Percentiles rank a stretch among this genome's conserved stretches.
phyloP scores from a whole-genome alignment of 1,140 invertebrate genomes.

The Laupala kohalensis region DNA sequence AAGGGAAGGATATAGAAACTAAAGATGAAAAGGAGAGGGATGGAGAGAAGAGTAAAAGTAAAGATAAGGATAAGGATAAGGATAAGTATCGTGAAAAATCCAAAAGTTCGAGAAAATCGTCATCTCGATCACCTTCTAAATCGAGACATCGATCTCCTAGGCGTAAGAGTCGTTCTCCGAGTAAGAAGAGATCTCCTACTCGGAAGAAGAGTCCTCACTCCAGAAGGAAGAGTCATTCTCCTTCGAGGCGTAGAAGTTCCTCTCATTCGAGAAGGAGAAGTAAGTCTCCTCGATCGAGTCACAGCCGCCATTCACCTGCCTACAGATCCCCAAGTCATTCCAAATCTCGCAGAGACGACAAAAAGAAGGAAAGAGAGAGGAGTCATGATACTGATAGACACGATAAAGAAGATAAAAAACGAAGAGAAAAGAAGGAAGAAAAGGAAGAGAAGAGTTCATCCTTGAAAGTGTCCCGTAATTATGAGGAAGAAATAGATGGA shows the following conservation, averaged over 20 bases:
- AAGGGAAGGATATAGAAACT: slow-evolving; percentile 15
- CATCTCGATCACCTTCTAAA: slow-evolving; percentile 14
- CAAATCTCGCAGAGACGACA: slow-evolving; percentile 19
- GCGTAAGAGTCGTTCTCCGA: slow-evolving; percentile 27
- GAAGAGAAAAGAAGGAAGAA: slow-evolving; percentile 19
- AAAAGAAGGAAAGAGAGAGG: slow-evolving; percentile 24
- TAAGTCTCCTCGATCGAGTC: slow-evolving; percentile 23
- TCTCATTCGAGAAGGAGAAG: slow-evolving; percentile 24
- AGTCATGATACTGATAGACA: slow-evolving; percentile 7
- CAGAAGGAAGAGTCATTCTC: slow-evolving; percentile 10
- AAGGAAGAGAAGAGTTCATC: slow-evolving; percentile 19
- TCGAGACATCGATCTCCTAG: slow-evolving; percentile 10
- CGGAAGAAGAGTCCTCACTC: slow-evolving; percentile 20
- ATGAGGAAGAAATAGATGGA: slow-evolving; percentile 38
- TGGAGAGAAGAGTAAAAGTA: slow-evolving; percentile 14
- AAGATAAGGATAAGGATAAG: slow-evolving; percentile 6
- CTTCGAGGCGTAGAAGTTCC: slow-evolving; percentile 14
- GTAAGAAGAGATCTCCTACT: slow-evolving; percentile 12
- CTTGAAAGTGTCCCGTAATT: slow-evolving; percentile 32
- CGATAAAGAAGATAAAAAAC: slow-evolving; percentile 19
- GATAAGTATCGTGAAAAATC: slow-evolving; percentile 17
- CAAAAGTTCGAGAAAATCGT: slow-evolving; percentile 11
- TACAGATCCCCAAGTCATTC: slow-evolving; percentile 19
- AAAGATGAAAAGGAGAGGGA: slow-evolving; percentile 15
- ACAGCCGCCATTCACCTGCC: slow-evolving; percentile 29